A percentile compares a stretch with the other conserved stretches of the same genome.
phyloP scores from a whole-genome alignment of 1,140 invertebrate genomes.

The Macrosteles quadrilineatus region DNA sequence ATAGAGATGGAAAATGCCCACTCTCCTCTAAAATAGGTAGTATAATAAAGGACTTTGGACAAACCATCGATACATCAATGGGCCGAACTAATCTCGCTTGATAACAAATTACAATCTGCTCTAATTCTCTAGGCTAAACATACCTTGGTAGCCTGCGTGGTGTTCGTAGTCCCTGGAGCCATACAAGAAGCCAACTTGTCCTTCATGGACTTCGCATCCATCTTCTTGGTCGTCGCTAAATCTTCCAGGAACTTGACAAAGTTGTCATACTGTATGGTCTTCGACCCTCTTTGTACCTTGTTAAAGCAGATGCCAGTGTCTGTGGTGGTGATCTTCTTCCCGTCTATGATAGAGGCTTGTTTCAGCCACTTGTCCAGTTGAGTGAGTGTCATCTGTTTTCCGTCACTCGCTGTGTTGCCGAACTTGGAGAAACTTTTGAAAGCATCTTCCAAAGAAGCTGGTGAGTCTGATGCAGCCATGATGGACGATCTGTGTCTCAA shows the following conservation, averaged over 20 bases:
- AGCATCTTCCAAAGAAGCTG: constrained; percentile 46
- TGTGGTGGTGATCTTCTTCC: constrained; percentile 67
- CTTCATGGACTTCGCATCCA: constrained; percentile 71
- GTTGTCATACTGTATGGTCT: constrained; percentile 52
- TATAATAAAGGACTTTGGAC: too few species aligned
- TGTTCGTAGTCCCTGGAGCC: constrained; percentile 61
- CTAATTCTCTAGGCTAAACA: too few species aligned
- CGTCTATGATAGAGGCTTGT: constrained; percentile 71
- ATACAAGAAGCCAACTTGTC: constrained; percentile 75
- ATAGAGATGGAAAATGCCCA: too few species aligned
- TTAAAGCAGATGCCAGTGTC: constrained; percentile 69
- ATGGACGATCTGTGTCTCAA: too few species aligned
- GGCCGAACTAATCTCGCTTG: too few species aligned
- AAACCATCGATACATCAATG: too few species aligned
- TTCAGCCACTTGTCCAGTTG: constrained; percentile 80
- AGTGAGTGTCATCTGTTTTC: constrained; percentile 64
- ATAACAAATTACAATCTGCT: too few species aligned
- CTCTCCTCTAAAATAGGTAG: too few species aligned
- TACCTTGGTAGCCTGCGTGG: constrained; percentile 35
- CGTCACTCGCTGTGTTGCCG: constrained; percentile 78
- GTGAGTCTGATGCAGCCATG: background rate
- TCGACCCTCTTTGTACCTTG: constrained; percentile 56
- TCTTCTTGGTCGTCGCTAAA: constrained; percentile 74
- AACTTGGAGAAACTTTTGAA: constrained; percentile 81
- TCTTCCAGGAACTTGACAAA: constrained; percentile 81